phyloP scores from a whole-genome alignment of 1,140 invertebrate species.

The Macrostomum lignano region DNA sequence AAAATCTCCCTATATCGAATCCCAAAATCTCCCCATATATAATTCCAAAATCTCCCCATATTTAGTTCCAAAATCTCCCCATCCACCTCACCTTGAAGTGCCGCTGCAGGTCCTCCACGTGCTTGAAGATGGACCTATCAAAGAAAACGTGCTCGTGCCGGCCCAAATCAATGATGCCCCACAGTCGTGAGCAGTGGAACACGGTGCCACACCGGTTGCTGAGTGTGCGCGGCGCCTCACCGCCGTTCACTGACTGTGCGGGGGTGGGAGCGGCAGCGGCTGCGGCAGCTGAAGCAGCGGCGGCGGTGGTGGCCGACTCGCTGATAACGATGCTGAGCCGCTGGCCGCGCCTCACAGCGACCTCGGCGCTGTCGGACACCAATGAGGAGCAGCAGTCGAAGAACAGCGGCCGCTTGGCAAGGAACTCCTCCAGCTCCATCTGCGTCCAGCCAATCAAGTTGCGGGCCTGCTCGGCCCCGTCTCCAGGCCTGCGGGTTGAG shows the following conservation, averaged over 20 bases:
- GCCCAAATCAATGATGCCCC: conserved; percentile 28
- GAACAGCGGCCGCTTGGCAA: conserved; percentile 18
- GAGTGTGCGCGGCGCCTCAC: conserved; percentile 10
- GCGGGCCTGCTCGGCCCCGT: conserved; percentile 18
- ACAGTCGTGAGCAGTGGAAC: conserved; percentile 26
- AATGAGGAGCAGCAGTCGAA: too few relatives aligned
- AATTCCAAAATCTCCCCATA: too few relatives aligned
- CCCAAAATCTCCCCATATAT: too few relatives aligned
- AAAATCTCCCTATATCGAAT: too few relatives aligned
- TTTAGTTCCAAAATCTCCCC: too few relatives aligned
- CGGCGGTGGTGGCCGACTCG: too few relatives aligned
- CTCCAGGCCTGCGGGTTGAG: too few relatives aligned
- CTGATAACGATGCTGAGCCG: too few relatives aligned
- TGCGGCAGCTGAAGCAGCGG: conserved; percentile 19
- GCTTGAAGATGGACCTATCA: conserved; percentile 24
- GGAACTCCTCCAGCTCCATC: conserved; percentile 20
- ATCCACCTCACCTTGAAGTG: conserved; percentile 14
- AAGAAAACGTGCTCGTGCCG: conserved; percentile 30
- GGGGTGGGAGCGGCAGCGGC: conserved; percentile 24
- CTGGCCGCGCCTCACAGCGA: too few relatives aligned
- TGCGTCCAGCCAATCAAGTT: conserved; percentile 25
- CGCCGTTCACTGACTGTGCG: too few relatives aligned
- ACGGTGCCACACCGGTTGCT: conserved; percentile 19
- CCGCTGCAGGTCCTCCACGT: conserved; percentile 22
- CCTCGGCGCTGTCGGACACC: too few relatives aligned